Evolutionary conservation across 2,113 vertebrate species (phyloP).

Genomic region (Ifrita kowaldi): DNA sequence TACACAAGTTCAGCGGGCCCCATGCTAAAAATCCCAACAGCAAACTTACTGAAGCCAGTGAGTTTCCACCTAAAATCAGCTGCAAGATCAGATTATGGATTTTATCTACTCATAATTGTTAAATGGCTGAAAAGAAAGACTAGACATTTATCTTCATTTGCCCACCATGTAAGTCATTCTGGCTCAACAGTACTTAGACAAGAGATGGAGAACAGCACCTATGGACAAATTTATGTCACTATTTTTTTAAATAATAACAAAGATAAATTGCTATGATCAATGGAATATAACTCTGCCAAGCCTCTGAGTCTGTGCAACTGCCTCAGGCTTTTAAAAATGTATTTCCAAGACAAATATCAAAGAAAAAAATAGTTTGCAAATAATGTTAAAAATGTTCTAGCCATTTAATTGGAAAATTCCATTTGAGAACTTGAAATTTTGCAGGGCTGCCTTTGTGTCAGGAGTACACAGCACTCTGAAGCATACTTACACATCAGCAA

Average conservation of each 20-base stretch:
- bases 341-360: constrained; percentile 9
- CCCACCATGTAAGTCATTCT: neutral
- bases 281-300: neutral
- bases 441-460: neutral
- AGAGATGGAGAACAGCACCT: neutral
- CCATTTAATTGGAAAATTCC: neutral
- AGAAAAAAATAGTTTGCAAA: neutral
- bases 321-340: neutral
- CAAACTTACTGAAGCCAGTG: neutral
- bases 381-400: neutral
- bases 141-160: neutral
- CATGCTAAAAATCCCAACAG: neutral
- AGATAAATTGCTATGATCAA: neutral
- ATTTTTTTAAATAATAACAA: neutral
- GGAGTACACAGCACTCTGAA: neutral
- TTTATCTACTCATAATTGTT: neutral
- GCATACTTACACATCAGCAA: neutral
- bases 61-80: neutral
- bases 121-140: neutral
- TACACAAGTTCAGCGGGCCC: neutral
- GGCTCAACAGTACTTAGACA: neutral
- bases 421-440: neutral
- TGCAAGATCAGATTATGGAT: neutral
- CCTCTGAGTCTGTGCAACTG: neutral
- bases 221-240: neutral